These are phyloP conservation scores for Henricia sp. DNA, from an alignment of 53 echinoderm and acorn worm genomes.

Conservation along the genomic window DNA sequence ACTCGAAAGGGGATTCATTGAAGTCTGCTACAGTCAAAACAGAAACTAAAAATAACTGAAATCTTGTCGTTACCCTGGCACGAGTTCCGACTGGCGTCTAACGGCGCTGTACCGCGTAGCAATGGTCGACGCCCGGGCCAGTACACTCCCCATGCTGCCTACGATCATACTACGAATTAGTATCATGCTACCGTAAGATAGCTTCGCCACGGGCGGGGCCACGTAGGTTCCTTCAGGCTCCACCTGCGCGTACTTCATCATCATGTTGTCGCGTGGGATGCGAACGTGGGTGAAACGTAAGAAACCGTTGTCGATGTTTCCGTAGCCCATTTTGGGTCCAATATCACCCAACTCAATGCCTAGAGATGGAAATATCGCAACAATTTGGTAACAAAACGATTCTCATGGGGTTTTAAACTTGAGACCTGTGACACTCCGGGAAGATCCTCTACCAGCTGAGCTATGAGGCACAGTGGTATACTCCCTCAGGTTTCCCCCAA, in stretches of 20 bases:
- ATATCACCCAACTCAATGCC: constrained; percentile 97
- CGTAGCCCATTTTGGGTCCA: constrained; percentile 91
- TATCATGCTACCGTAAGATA: constrained; percentile 95
- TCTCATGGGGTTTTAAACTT: no score
- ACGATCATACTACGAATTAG: constrained; percentile 83
- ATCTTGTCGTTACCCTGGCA: constrained; percentile 91
- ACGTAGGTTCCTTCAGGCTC: constrained; percentile 85
- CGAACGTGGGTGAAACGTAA: constrained; percentile 87
- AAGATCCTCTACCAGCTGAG: no score
- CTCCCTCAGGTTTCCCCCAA: no score
- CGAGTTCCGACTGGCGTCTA: constrained; percentile 87
- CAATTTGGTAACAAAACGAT: neutral
- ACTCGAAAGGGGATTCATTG: no score
- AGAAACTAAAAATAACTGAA: no score
- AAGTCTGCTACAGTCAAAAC: no score
- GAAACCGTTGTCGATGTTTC: constrained; percentile 96
- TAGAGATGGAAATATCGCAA: neutral
- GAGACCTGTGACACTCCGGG: no score
- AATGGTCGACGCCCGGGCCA: constrained; percentile 81
- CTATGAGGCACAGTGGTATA: no score
- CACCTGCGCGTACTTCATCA: constrained; percentile 93
- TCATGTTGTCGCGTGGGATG: constrained; percentile 95
- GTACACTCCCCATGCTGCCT: constrained; percentile 58
- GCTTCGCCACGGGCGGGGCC: constrained; percentile 78
- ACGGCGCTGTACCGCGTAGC: constrained; percentile 95